Conservation (phyloP, 35 echinoderm and acorn worm genomes). For the Nesometra sesokonis region DNA sequence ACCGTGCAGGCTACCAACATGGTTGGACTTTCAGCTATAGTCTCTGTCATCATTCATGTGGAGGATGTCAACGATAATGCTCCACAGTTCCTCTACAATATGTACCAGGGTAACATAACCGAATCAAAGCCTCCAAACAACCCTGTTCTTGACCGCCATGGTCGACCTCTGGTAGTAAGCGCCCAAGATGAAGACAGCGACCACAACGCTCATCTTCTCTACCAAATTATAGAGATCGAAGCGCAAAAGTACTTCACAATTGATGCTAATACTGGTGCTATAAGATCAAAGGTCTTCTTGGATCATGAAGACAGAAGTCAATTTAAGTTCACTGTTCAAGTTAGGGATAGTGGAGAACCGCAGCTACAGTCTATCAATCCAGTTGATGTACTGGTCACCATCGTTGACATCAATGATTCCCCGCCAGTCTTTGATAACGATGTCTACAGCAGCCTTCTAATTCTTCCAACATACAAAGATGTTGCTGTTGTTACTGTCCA, state of each 20-base stretch:
- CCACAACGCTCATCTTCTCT: constrained; percentile 81
- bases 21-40: constrained; percentile 52
- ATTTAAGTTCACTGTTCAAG: constrained; percentile 76
- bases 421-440: constrained; percentile 59
- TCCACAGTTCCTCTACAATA: constrained; percentile 35
- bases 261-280: constrained; percentile 87
- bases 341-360: constrained; percentile 62
- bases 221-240: constrained; percentile 72
- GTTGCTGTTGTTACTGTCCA: constrained; percentile 49
- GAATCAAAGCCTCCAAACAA: constrained; percentile 72
- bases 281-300: constrained; percentile 57
- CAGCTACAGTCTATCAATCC: constrained; percentile 51
- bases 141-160: constrained; percentile 55
- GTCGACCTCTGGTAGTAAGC: constrained; percentile 76
- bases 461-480: constrained; percentile 77
- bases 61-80: constrained; percentile 85
- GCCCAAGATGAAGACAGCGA: constrained; percentile 74
- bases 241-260: constrained; percentile 79
- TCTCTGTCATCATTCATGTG: constrained; percentile 66
- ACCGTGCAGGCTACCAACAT: constrained; percentile 83
- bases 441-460: constrained; percentile 37
- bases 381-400: constrained; percentile 56
- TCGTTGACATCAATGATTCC: constrained; percentile 94
- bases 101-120: constrained; percentile 82
- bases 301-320: constrained; percentile 68